phyloP scores from a whole-genome alignment of 2,113 vertebrate genomes.

The Glaucomys volans region DNA sequence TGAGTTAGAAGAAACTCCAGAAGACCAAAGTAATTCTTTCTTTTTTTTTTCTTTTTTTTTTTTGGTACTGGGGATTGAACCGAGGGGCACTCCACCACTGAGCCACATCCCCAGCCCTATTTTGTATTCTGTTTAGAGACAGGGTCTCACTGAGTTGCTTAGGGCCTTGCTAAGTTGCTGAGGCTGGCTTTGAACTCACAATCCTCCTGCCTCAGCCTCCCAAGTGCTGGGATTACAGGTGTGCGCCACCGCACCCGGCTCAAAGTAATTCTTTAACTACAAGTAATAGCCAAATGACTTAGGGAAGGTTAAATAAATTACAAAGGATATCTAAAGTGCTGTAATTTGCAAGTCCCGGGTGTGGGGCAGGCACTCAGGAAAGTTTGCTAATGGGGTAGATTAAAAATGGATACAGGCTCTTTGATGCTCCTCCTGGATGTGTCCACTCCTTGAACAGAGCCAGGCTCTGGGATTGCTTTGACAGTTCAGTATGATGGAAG shows the following conservation, averaged over 20 bases:
- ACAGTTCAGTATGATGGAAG: too few relatives aligned
- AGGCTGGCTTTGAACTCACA: too few relatives aligned
- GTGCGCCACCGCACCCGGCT: too few relatives aligned
- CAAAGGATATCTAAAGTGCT: not conserved
- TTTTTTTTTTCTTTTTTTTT: too few relatives aligned
- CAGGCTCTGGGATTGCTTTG: not conserved
- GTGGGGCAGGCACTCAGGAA: accelerated
- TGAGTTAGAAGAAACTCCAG: not conserved
- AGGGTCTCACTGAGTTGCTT: too few relatives aligned
- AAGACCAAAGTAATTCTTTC: not conserved
- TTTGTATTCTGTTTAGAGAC: too few relatives aligned
- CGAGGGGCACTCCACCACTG: too few relatives aligned
- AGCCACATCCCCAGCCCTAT: too few relatives aligned
- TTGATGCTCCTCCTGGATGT: not conserved
- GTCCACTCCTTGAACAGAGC: not conserved
- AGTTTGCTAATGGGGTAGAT: not conserved
- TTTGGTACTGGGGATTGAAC: too few relatives aligned
- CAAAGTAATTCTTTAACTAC: not conserved
- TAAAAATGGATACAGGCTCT: not conserved
- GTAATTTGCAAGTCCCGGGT: not conserved
- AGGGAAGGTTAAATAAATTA: not conserved
- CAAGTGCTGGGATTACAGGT: too few relatives aligned
- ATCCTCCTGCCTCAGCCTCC: too few relatives aligned
- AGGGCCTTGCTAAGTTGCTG: too few relatives aligned
- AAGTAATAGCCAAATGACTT: not conserved